Conservation (phyloP, 2,797 vertebrate species). For the Coccyzus lansbergi region DNA sequence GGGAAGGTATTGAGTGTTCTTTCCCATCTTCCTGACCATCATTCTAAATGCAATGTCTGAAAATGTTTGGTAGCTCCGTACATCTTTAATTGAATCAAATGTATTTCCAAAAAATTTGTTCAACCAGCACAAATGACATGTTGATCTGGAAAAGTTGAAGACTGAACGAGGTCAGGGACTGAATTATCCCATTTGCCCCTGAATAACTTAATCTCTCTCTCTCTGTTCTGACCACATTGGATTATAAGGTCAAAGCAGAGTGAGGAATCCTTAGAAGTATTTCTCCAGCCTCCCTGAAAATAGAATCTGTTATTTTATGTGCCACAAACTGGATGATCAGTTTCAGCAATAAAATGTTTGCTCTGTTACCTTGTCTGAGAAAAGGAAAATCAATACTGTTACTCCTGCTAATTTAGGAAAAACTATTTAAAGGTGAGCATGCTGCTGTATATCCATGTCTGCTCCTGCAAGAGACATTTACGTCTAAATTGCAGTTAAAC, state of each 20-base stretch:
- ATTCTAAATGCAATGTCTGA: not conserved
- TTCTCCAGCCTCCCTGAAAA: conserved; percentile 44
- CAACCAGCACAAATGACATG: conserved; percentile 59
- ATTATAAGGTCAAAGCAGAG: conserved; percentile 74
- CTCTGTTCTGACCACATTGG: conserved; percentile 71
- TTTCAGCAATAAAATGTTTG: conserved; percentile 57
- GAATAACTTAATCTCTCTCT: conserved; percentile 72
- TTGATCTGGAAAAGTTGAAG: conserved; percentile 64
- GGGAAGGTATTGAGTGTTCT: fast-evolving
- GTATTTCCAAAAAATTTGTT: conserved; percentile 43
- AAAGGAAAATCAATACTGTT: not conserved
- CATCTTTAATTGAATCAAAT: conserved; percentile 55
- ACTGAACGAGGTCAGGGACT: conserved; percentile 61
- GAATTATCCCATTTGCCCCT: conserved; percentile 69
- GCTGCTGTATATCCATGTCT: not conserved
- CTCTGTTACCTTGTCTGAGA: not conserved
- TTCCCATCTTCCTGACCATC: not conserved
- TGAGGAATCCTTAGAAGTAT: conserved; percentile 65
- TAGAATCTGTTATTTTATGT: conserved; percentile 48
- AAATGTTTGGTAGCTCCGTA: not conserved
- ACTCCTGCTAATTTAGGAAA: conserved; percentile 27
- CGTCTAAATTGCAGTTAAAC: conserved; percentile 13
- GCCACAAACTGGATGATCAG: conserved; percentile 42
- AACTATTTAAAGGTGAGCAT: not conserved
- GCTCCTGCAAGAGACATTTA: conserved; percentile 4